These are phyloP conservation scores for Alitta virens DNA, from an alignment of 2,888 invertebrate genomes.

Conservation along the genomic window DNA sequence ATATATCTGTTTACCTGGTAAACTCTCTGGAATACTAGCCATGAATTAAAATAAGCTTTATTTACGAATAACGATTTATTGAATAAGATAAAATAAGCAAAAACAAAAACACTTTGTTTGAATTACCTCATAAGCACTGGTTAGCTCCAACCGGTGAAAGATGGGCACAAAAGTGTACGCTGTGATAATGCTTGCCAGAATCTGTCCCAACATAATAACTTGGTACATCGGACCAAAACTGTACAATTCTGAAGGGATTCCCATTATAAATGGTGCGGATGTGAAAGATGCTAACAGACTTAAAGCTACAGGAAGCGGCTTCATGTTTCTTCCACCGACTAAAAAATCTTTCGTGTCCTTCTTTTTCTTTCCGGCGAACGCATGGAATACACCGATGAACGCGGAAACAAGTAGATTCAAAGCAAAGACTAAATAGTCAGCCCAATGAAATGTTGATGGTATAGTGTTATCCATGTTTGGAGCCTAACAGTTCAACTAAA, in stretches of 20 bases:
- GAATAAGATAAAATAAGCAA: too few relatives aligned
- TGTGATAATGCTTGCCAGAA: constrained; percentile 42
- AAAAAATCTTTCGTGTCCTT: constrained; percentile 5
- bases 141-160: constrained; percentile 26
- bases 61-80: too few relatives aligned
- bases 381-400: constrained; percentile 37
- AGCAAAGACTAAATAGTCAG: constrained; percentile 41
- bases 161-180: constrained; percentile 26
- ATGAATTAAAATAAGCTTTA: too few relatives aligned
- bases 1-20: too few relatives aligned
- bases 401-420: constrained; percentile 36
- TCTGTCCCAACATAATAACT: constrained; percentile 42
- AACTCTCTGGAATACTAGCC: too few relatives aligned
- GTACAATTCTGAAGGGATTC: constrained; percentile 53
- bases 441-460: constrained; percentile 35
- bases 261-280: constrained; percentile 53
- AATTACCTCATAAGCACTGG: constrained; percentile 29
- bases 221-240: constrained; percentile 50
- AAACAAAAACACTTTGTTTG: neutral
- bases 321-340: constrained; percentile 29
- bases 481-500: too few relatives aligned
- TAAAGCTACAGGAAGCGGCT: constrained; percentile 43
- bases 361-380: constrained; percentile 31
- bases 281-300: constrained; percentile 53
- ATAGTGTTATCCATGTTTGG: too few relatives aligned